These are phyloP conservation scores for Mugil cephalus DNA, from an alignment of 2,113 vertebrate species.

Conservation along the genomic window DNA sequence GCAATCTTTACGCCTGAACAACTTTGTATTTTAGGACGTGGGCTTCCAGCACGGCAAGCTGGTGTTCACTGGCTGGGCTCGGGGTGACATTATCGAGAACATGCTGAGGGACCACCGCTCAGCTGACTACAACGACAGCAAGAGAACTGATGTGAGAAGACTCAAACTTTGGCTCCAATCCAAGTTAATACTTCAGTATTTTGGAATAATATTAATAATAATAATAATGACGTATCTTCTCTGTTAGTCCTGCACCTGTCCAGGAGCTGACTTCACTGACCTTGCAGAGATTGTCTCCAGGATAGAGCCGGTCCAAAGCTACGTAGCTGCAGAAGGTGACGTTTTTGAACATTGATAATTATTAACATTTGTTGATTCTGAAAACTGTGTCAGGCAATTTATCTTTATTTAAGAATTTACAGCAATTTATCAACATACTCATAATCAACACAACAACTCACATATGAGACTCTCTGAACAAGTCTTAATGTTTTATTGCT, in stretches of 20 bases:
- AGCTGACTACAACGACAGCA: slow-evolving; percentile 91
- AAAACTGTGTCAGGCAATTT: too few relatives aligned
- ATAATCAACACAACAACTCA: too few relatives aligned
- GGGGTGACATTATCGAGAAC: slow-evolving; percentile 91
- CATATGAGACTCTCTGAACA: too few relatives aligned
- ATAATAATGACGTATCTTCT: slow-evolving; percentile 14
- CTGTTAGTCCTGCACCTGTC: slow-evolving; percentile 83
- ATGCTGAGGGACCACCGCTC: slow-evolving; percentile 93
- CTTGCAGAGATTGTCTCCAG: slow-evolving; percentile 95
- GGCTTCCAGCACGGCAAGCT: slow-evolving; percentile 93
- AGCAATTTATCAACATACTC: too few relatives aligned
- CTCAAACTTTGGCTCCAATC: neutral
- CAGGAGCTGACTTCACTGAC: slow-evolving; percentile 93
- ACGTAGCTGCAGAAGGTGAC: slow-evolving; percentile 83
- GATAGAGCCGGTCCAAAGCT: slow-evolving; percentile 91
- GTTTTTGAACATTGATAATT: too few relatives aligned
- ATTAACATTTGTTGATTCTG: too few relatives aligned
- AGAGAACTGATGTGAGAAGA: slow-evolving; percentile 89
- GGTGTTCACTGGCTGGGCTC: slow-evolving; percentile 92
- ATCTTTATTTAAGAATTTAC: too few relatives aligned
- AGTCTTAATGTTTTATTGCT: too few relatives aligned
- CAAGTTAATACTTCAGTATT: neutral
- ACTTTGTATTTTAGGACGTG: slow-evolving; percentile 84
- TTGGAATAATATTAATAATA: neutral
- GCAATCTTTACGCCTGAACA: neutral